Base-by-base conservation (phyloP, 1,140 invertebrate species). In the Onthophagus taurus region DNA sequence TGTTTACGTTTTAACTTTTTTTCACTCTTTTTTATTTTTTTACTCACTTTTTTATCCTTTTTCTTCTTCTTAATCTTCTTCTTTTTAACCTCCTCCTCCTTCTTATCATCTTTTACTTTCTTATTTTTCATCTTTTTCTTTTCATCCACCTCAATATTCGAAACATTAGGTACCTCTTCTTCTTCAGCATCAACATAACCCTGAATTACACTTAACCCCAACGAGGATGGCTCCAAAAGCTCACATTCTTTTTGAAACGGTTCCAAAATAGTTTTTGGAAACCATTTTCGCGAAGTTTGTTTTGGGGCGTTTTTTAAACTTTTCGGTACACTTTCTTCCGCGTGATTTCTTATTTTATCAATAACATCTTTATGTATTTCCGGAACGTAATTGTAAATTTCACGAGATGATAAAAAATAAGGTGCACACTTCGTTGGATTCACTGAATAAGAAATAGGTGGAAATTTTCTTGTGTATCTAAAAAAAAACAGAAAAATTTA, bases 161-260 rank as follows among this genome's bases (percentile, higher is more conserved):
- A 11, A 23, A 20, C 18, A 19, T 16, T 33, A 37, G 12, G 16
- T 39, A 18, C 23, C 17, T 50, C 45, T 16, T 44, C 35, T 9
- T 58, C 56, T 21, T 60, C 58, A 43, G 55, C 56, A 24, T 57
- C 59, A 4, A 53, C 51, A 37, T 61, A 61, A 20, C 17, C 53
- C 45, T 60, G 55, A 41, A 61, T 47, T 44, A 61, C 58, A 9
- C 54, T 57, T 29, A 61, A 48, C 16, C 58, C 56, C 0, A 61
- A 47, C 2, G 58, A 59, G n/a, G n/a, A n/a, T 6, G 49, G 50
- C 50, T 61, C 56, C 30, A 58, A 41, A 13, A 59, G 21, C 48
- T 54, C 58, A 41, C 50, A 54, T 44, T 54, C 52, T 11, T 46
- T 43, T 4, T 37, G 26, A 2, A 47, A 16, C 13, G 47, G 51